phyloP scores from a whole-genome alignment of 2,797 vertebrate genomes.

The Poeciliopsis gracilis region DNA sequence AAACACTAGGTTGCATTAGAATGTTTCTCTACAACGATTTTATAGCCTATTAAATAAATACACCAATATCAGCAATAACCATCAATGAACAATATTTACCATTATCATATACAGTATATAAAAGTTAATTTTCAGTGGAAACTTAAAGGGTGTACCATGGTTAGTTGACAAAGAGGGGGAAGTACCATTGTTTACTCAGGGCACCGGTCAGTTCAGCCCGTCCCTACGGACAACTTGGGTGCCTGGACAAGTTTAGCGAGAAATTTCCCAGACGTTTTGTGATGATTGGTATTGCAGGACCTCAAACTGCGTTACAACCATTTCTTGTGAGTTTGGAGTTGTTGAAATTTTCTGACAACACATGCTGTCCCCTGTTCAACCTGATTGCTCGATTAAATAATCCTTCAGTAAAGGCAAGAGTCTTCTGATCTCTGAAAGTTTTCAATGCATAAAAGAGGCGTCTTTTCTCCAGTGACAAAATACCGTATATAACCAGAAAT shows the following conservation, averaged over 20 bases:
- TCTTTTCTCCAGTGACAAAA: slow-evolving; percentile 18
- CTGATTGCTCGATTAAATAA: neutral
- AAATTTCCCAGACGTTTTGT: neutral
- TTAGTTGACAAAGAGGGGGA: too few relatives aligned
- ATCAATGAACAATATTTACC: too few relatives aligned
- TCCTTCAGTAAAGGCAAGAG: neutral
- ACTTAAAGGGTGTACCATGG: too few relatives aligned
- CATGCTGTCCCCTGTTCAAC: neutral
- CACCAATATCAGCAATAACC: too few relatives aligned
- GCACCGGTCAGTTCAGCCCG: too few relatives aligned
- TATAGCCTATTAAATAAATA: too few relatives aligned
- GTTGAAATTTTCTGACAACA: neutral
- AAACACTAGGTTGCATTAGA: too few relatives aligned
- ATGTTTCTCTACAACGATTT: too few relatives aligned
- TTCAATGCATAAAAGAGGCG: neutral
- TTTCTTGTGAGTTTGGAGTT: neutral
- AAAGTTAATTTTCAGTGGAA: too few relatives aligned
- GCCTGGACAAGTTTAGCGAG: neutral
- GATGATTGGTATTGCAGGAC: neutral
- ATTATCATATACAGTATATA: too few relatives aligned
- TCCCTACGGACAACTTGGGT: too few relatives aligned
- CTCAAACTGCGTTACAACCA: neutral
- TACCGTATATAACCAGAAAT: slow-evolving; percentile 46
- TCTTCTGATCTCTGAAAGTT: neutral
- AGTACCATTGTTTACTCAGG: too few relatives aligned